A percentile compares a stretch with the other conserved stretches of the same genome.
Evolutionary conservation across 2,888 invertebrate species (phyloP).

Genomic region (Eilema sororculum): DNA sequence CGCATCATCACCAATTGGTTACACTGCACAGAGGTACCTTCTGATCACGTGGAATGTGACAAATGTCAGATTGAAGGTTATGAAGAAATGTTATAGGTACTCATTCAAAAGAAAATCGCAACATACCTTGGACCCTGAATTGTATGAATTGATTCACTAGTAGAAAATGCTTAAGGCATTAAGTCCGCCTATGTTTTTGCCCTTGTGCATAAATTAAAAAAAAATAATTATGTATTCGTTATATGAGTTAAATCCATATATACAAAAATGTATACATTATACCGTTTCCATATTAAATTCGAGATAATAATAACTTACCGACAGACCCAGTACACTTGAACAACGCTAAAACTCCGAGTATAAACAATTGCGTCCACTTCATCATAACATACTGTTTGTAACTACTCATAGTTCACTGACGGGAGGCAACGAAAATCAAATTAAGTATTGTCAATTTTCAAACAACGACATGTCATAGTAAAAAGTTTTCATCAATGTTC

Average conservation of each 20-base stretch:
- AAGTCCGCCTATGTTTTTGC: too few species aligned
- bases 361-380: slow-evolving; percentile 6
- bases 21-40: too few species aligned
- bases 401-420: slow-evolving; percentile 2
- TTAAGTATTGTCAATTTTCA: neutral
- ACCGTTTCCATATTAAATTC: too few species aligned
- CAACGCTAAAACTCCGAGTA: slow-evolving; percentile 6
- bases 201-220: too few species aligned
- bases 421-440: neutral
- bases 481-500: slow-evolving; percentile 6
- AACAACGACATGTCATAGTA: neutral
- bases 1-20: too few species aligned
- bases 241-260: too few species aligned
- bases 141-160: too few species aligned
- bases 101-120: too few species aligned
- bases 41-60: neutral
- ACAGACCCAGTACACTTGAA: slow-evolving; percentile 7
- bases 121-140: too few species aligned
- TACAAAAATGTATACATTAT: too few species aligned
- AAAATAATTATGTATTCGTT: too few species aligned
- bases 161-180: too few species aligned
- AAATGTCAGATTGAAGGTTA: neutral
- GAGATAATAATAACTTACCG: neutral
- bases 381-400: neutral
- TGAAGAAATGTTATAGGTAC: neutral